Evolutionary conservation across 2,888 invertebrate genomes (phyloP), one percentile per base, ranked within the genome.

Genomic region (Chymomyza fuscimana): DNA sequence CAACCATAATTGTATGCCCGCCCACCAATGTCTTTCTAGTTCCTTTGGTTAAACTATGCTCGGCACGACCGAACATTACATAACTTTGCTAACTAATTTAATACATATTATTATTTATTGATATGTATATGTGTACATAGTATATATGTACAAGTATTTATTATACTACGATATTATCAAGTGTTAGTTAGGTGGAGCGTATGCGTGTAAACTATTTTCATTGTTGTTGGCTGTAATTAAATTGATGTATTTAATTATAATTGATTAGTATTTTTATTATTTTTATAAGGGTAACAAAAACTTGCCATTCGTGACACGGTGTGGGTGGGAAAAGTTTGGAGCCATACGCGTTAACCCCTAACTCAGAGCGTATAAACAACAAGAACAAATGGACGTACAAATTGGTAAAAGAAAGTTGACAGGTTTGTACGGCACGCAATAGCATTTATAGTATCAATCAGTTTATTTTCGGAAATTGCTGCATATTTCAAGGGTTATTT

Each of bases 401-500:
- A 51, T 51, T 51, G 15, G 15, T 9, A 51, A 15, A 16, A 16
- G 15, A 7, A 51, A 16, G 15, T 51, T 51, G n/a, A 51, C 16
- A 19, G 10, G 6, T 22, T 54, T 54, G 54, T 54, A 16, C 78
- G 68, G 73, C 83, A 83, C 82, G 88, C 82, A 83, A 83, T 71
- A 82, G 59, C 74, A 81, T 79, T 81, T 68, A 61, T 68, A 61
- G 40, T 70, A 76, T 73, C 65, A 68, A 73, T 77, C 72, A 63
- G 75, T 88, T 86, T 83, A 86, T 86, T 83, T 83, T 88, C 65
- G 86, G 81, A 79, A 77, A 75, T 83, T 76, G 75, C 70, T 83
- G 86, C 81, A 80, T 83, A 88, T 87, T 88, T 81, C 75, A 83
- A 73, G 81, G 82, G 68, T 69, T 80, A 36, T 61, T n/a, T n/a